Conservation (phyloP, 2,888 invertebrate species). For the Cetonia aurata region DNA sequence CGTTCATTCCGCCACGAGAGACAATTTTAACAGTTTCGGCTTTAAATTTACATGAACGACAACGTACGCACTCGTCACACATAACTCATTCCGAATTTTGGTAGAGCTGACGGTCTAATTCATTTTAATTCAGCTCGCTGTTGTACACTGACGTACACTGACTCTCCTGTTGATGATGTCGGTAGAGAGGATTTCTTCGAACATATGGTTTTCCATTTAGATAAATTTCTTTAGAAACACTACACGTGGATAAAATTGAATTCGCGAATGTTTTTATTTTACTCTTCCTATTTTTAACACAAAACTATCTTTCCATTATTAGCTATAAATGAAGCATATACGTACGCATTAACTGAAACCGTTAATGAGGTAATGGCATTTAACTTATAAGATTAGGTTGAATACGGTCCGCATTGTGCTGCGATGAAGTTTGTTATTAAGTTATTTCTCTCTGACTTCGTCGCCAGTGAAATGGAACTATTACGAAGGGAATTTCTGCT, state of each 20-base stretch:
- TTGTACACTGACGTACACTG: conserved; percentile 12
- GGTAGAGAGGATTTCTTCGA: conserved; percentile 1
- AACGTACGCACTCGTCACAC: conserved; percentile 30
- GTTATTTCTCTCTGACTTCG: conserved; percentile 24
- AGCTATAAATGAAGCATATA: too few species aligned
- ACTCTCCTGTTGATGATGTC: conserved; percentile 4
- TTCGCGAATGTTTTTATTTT: too few species aligned
- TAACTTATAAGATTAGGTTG: not conserved
- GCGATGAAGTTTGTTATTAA: conserved; percentile 27
- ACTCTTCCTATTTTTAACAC: not conserved
- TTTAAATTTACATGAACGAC: conserved; percentile 38
- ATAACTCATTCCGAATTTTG: conserved; percentile 40
- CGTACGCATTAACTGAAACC: too few species aligned
- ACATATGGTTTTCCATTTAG: conserved; percentile 11
- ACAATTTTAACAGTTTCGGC: conserved; percentile 36
- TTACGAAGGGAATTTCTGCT: conserved; percentile 18
- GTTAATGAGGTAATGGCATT: conserved; percentile 8
- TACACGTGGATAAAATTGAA: too few species aligned
- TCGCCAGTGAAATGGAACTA: conserved; percentile 35
- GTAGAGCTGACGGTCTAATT: conserved; percentile 32
- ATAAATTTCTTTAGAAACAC: conserved; percentile 3
- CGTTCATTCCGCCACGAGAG: conserved; percentile 36
- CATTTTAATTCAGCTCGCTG: conserved; percentile 35
- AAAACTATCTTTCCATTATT: too few species aligned
- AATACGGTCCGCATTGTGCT: not conserved